phyloP scores from a whole-genome alignment of 2,888 invertebrate genomes.

The Drosophila conformis region DNA sequence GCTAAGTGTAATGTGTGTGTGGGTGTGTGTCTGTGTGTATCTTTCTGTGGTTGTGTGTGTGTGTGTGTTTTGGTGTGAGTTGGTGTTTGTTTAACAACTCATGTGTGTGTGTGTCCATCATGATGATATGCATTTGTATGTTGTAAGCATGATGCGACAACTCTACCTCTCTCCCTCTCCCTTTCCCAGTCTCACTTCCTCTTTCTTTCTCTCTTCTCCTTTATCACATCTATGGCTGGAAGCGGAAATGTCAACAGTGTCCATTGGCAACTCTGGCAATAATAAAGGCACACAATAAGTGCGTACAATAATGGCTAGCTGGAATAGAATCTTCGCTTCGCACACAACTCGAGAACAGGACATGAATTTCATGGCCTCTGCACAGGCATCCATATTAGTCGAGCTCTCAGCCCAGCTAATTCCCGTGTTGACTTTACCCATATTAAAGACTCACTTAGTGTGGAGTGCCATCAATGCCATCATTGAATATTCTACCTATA shows the following conservation, averaged over 20 bases:
- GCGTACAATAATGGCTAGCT: conserved; percentile 54
- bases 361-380: conserved; percentile 5
- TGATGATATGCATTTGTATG: conserved; percentile 59
- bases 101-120: conserved; percentile 50
- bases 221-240: conserved; percentile 3
- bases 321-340: conserved; percentile 18
- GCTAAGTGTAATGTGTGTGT: conserved; percentile 2
- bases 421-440: background rate
- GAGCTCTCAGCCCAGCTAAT: background rate
- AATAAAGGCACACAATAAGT: conserved; percentile 57
- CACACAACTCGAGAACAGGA: conserved; percentile 26
- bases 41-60: background rate
- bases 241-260: conserved; percentile 66
- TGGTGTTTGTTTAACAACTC: conserved; percentile 29
- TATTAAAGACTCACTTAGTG: background rate
- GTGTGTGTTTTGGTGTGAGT: background rate
- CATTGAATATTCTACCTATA: background rate
- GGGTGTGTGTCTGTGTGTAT: background rate
- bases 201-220: background rate
- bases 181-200: background rate
- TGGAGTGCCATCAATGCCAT: background rate
- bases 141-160: conserved; percentile 51
- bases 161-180: background rate
- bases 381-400: conserved; percentile 7
- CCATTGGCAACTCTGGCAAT: conserved; percentile 32